Base-by-base conservation (phyloP, 2,888 invertebrate species). In the Criorhina ranunculi region DNA sequence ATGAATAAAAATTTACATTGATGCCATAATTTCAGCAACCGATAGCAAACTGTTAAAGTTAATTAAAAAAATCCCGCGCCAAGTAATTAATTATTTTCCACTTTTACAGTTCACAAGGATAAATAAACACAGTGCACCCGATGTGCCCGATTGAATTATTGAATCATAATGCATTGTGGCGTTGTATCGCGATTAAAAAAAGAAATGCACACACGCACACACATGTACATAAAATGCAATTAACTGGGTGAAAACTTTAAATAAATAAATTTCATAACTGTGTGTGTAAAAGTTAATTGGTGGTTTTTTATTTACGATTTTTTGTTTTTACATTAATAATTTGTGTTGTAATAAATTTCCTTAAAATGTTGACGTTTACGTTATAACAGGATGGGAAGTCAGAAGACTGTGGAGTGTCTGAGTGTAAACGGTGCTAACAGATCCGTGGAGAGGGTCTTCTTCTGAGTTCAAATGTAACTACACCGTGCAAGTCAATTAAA, bases 131-230 rank as follows among this genome's bases (percentile, higher is more conserved):
- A 29, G 55, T 57, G 62, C 57, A 81, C 37, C 46, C 35, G 76
- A 57, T 81, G 81, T 76, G 62, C 62, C 40, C 76, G 57, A 81
- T 76, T 81, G 76, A 81, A 81, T 81, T 81, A 81, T 81, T 69
- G 62, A 72, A 81, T 59, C 35, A 67, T 49, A 59, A 44, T 72
- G 49, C 24, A 46, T 8, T 19, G 6, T 5, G 11, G 15, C 55
- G n/a, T 17, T 51, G 55, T 11, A 69, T 69, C 15, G 46, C 35
- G 53, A 75, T 67, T 55, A 80, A 69, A 69, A 80, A 37, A 33
- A 40, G 11, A 24, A n/a, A n/a, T n/a, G n/a, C n/a, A n/a, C n/a
- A n/a, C n/a, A n/a, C n/a, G n/a, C 4, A 24, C 24, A 24, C 24
- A 24, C 24, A 24, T 4, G 24, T 4, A 17, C 33, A 9, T n/a